Evolutionary conservation across 1,140 invertebrate species (phyloP), one percentile per base, ranked within the genome.

Genomic region (Drosophila tristis): DNA sequence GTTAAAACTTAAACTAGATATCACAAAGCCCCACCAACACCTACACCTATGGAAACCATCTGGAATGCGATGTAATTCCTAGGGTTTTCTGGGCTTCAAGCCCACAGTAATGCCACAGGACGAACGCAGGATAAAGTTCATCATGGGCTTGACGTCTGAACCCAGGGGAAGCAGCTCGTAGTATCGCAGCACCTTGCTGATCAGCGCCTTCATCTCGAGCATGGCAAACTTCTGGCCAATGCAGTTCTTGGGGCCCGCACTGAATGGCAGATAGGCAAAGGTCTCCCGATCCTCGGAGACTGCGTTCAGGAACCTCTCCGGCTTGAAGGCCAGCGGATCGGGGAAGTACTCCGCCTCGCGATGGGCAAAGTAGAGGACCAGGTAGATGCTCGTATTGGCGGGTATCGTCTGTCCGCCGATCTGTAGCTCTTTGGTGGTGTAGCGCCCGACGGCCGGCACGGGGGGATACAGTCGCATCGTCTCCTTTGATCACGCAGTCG

Each of bases 191-290:
- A 97, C 90, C 44, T 93, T 93, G 0, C 95, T 94, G 47, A 97
- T 74, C 0, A 95, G 91, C 0, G 94, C 92, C 89, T 97, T 97
- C 81, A 95, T 92, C 91, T 97, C 96, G 78, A 96, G 90, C 91
- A 96, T 92, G 1, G 96, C 97, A 92, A 97, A 97, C 85, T 95
- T 96, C 91, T 96, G 96, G 65, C 96, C 96, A 62, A 95, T 94
- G 64, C 94, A 95, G 73, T 95, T 95, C 55, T 94, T 91, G 1
- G 93, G 92, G 2, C 95, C 95, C 2, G 94, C 94, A 58, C 94
- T 94, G 73, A 96, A 96, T 3, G 95, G 95, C 42, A 95, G 78
- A 73, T 94, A 96, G 13, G 93, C 73, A 50, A 92, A 93, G 1
- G 77, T 93, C 61, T 92, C 92, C n/a, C 93, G 87, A 2, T n/a